Conservation (phyloP, 2,113 vertebrate species). For the Sigmodon hispidus region DNA sequence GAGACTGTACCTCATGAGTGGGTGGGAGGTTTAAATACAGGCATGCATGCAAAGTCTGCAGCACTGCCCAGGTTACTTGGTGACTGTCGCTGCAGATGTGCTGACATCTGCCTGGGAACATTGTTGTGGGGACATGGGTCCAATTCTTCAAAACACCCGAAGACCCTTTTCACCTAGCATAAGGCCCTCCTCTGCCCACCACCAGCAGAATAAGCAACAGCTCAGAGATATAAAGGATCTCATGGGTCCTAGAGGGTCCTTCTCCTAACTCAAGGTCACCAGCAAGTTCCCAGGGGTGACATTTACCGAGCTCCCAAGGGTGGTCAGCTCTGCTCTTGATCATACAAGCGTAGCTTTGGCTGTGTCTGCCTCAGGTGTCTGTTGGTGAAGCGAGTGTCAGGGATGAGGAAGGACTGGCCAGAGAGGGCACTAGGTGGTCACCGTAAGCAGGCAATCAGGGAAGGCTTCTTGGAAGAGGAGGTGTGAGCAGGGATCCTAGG, state of each 20-base stretch:
- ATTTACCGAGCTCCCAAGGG: background rate
- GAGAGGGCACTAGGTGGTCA: background rate
- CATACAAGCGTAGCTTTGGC: fast-evolving
- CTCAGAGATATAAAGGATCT: background rate
- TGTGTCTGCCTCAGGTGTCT: background rate
- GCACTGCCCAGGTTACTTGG: fast-evolving
- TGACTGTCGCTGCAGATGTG: background rate
- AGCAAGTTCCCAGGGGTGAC: background rate
- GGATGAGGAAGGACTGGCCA: background rate
- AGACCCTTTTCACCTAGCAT: background rate
- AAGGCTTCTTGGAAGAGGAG: background rate
- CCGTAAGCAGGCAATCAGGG: background rate
- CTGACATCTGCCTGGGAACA: background rate
- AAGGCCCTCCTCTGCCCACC: background rate
- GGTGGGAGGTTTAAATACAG: background rate
- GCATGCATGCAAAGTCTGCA: background rate
- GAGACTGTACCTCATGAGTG: fast-evolving
- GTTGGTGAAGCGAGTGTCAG: background rate
- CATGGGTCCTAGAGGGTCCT: background rate
- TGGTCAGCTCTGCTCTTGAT: background rate
- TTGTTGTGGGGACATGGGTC: background rate
- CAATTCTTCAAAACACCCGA: background rate
- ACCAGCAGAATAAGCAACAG: background rate
- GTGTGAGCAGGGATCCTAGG: background rate
- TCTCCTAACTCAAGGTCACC: background rate